Evolutionary conservation across 2,797 vertebrate genomes (phyloP), one percentile per base, ranked within the genome.

Genomic region (Podargus strigoides): DNA sequence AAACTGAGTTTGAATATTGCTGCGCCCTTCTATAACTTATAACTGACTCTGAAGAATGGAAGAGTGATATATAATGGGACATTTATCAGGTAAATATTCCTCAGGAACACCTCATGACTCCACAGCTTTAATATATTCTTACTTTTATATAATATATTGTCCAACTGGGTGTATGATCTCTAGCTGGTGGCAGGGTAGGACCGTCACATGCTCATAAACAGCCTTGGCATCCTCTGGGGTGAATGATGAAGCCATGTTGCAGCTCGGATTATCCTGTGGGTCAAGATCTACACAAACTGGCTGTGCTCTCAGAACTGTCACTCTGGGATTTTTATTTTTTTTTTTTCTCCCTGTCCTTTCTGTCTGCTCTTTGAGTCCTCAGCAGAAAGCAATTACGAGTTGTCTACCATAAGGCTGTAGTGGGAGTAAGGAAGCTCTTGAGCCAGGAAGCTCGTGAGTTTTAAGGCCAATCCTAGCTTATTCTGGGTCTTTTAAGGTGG

Each of bases 401-500:
- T 95, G 69, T 87, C 89, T 94, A 53, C 79, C 82, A 46, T 62
- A 83, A 84, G 73, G 69, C 50, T 91, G 75, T 39, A 75, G 74
- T 94, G 87, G 89, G 85, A 94, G 91, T 94, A 81, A 89, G 89
- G 79, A 93, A 75, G 66, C 46, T 92, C 47, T 77, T 80, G 72
- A 77, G 37, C 27, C 89, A 62, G 68, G 68, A 60, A 72, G 88
- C 58, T 75, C 68, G 86, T 82, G 72, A 92, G 89, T 91, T 92
- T 90, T 94, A 89, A 93, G 91, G 89, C 76, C 87, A 94, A 91
- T 93, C 79, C 83, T 93, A 73, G 79, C 63, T 96, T 93, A 93
- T 89, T 93, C 87, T 92, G 63, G n/a, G 76, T 87, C 91, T 83
- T 87, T 59, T 91, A 63, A 90, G 79, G 81, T 64, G 47, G 39